phyloP scores from a whole-genome alignment of 1,140 invertebrate genomes.

The Drosophila saltans region DNA sequence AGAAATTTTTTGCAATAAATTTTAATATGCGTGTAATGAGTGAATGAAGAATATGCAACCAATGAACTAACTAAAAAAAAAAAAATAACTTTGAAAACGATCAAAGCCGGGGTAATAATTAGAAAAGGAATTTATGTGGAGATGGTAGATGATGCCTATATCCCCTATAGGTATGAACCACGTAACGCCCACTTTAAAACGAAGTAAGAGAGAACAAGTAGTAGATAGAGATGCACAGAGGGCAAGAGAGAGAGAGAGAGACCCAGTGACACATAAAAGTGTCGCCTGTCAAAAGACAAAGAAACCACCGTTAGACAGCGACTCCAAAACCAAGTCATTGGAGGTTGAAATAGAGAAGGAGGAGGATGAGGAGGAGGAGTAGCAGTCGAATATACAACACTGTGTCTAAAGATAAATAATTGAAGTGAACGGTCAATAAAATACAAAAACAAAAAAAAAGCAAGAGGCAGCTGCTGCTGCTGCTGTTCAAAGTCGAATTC shows the following conservation, averaged over 20 bases:
- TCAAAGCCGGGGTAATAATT: constrained; percentile 53
- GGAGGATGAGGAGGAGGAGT: constrained; percentile 9
- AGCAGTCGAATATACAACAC: constrained; percentile 5
- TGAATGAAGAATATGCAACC: constrained; percentile 61
- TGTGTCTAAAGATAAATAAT: constrained; percentile 54
- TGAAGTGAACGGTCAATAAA: constrained; percentile 65
- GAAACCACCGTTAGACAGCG: constrained; percentile 50
- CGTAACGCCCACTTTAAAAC: not conserved
- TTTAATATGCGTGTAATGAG: constrained; percentile 82
- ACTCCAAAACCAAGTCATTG: constrained; percentile 10
- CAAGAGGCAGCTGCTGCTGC: constrained; percentile 8
- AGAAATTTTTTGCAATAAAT: constrained; percentile 78
- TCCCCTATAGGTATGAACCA: constrained; percentile 25
- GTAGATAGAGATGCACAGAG: not conserved
- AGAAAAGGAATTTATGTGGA: constrained; percentile 64
- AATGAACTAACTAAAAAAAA: not conserved
- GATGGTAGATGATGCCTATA: constrained; percentile 35
- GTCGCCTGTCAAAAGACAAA: constrained; percentile 67
- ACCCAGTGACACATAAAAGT: constrained; percentile 81
- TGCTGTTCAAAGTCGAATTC: constrained; percentile 25
- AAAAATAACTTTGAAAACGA: not conserved
- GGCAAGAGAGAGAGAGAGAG: constrained; percentile 31
- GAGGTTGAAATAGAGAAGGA: not conserved
- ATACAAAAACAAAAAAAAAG: constrained; percentile 17
- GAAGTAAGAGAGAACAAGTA: not conserved